Conservation (phyloP, 2,797 vertebrate genomes). For the Enteromius viviparus region DNA sequence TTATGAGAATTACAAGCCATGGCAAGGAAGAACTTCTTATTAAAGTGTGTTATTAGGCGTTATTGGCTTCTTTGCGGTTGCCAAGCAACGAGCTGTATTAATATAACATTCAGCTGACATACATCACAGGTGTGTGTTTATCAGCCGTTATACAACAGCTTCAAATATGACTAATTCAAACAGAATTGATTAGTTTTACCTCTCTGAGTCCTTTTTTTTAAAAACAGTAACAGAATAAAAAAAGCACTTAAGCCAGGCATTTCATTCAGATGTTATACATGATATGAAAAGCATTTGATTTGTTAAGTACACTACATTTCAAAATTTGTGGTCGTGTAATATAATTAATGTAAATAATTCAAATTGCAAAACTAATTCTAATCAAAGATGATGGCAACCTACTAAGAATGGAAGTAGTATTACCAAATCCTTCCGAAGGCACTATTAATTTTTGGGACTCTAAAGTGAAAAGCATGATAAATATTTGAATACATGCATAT, state of each 20-base stretch:
- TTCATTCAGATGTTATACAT: background rate
- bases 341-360: background rate
- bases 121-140: background rate
- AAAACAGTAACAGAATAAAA: background rate
- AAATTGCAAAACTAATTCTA: background rate
- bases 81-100: background rate
- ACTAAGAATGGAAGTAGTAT: too few relatives aligned
- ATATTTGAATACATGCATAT: background rate
- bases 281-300: background rate
- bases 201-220: background rate
- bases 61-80: background rate
- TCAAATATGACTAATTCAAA: background rate
- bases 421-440: too few relatives aligned
- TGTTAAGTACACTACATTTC: background rate
- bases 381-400: background rate
- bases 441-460: too few relatives aligned
- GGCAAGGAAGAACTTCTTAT: conserved; percentile 9
- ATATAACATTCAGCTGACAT: background rate
- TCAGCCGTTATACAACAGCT: background rate
- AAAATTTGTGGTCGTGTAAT: background rate
- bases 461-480: too few relatives aligned
- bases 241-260: background rate
- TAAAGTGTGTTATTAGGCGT: conserved; percentile 6
- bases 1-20: conserved; percentile 35
- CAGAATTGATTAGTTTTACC: background rate